A percentile compares a stretch with the other conserved stretches of the same genome.
phyloP scores from a whole-genome alignment of 2,888 invertebrate species.

The Mactromeris polynyma region DNA sequence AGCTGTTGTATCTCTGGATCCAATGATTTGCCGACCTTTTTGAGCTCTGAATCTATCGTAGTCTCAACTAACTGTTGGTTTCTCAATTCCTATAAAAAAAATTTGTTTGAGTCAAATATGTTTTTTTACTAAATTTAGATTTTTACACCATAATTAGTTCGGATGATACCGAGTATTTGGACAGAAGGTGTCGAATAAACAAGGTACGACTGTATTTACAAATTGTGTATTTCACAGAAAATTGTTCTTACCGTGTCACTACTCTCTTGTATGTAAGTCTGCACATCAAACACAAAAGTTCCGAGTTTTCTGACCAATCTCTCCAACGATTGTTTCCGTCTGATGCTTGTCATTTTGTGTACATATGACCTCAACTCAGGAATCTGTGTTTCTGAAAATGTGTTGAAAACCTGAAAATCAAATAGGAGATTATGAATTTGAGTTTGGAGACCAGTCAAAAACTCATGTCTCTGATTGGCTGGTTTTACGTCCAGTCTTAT shows the following conservation, averaged over 20 bases:
- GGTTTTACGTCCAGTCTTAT: no score
- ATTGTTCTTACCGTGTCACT: constrained; percentile 67
- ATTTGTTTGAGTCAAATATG: no score
- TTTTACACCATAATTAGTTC: no score
- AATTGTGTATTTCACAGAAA: no score
- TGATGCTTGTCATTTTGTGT: constrained; percentile 69
- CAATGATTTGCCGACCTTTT: constrained; percentile 47
- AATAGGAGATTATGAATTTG: no score
- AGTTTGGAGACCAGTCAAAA: no score
- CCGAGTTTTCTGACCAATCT: constrained; percentile 69
- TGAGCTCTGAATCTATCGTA: constrained; percentile 60
- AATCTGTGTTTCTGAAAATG: constrained; percentile 74
- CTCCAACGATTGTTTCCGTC: constrained; percentile 63
- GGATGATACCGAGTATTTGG: no score
- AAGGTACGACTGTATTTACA: no score
- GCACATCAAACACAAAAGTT: constrained; percentile 72
- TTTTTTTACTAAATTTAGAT: no score
- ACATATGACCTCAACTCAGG: constrained; percentile 74
- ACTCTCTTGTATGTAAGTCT: constrained; percentile 71
- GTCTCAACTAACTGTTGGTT: constrained; percentile 50
- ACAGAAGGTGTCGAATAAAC: no score
- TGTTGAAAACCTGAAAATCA: constrained; percentile 73
- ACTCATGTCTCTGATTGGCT: no score
- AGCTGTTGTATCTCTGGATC: constrained; percentile 56
- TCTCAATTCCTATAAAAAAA: constrained; percentile 47